Conservation (phyloP, 2,797 vertebrate genomes). For the Poeciliopsis turneri region DNA sequence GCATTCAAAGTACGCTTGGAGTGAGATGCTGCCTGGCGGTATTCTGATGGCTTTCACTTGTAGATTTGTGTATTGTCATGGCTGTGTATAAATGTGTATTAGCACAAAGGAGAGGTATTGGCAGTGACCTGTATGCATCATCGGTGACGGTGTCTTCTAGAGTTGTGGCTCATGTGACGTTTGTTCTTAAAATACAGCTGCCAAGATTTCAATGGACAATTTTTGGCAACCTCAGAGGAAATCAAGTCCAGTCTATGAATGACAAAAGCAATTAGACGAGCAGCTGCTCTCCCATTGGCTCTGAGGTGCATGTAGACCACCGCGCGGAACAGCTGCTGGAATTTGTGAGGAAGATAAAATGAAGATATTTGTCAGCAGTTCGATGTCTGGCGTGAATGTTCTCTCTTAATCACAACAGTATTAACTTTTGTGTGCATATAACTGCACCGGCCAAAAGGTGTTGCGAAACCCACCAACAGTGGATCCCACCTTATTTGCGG, state of each 20-base stretch:
- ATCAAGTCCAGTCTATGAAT: background rate
- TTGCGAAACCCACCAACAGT: background rate
- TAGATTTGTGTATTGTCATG: background rate
- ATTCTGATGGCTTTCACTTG: background rate
- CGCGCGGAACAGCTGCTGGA: background rate
- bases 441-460: background rate
- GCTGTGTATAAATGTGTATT: background rate
- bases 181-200: background rate
- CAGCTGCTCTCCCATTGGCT: background rate
- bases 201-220: background rate
- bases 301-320: background rate
- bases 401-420: constrained; percentile 2
- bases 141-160: background rate
- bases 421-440: background rate
- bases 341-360: background rate
- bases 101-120: background rate
- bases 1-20: background rate
- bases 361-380: background rate
- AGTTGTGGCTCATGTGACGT: background rate
- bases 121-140: background rate
- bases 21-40: background rate
- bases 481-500: background rate
- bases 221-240: background rate
- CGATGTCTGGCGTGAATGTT: background rate
- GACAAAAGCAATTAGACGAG: background rate